Evolutionary conservation across 2,888 invertebrate species (phyloP).

Genomic region (Eucriotettix oculatus): DNA sequence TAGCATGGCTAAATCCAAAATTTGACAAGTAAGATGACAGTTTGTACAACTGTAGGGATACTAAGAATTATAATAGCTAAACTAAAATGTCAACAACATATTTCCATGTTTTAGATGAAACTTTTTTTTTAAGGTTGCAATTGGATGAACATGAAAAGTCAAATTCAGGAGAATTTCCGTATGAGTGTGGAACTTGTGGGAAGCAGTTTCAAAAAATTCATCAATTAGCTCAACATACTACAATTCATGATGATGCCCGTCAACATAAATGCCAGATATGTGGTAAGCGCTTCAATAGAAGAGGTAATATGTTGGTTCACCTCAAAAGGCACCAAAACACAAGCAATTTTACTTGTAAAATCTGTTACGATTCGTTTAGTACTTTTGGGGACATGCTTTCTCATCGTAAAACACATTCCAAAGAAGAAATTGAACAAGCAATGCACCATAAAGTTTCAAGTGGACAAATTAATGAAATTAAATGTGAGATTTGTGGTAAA

Average conservation of each 20-base stretch:
- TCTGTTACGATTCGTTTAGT: slow-evolving; percentile 1
- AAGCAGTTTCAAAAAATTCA: slow-evolving; percentile 6
- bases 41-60: no score
- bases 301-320: slow-evolving; percentile 2
- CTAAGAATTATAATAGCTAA: no score
- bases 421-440: slow-evolving; percentile 3
- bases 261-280: slow-evolving; percentile 10
- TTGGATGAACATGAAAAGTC: slow-evolving; percentile 3
- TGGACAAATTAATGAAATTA: neutral
- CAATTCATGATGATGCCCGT: slow-evolving; percentile 2
- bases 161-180: slow-evolving; percentile 5
- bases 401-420: slow-evolving; percentile 4
- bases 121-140: neutral
- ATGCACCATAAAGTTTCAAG: neutral
- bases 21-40: no score
- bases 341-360: slow-evolving; percentile 3
- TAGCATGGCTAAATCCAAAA: no score
- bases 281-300: slow-evolving; percentile 8
- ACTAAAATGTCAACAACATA: no score
- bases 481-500: slow-evolving; percentile 7
- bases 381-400: slow-evolving; percentile 4
- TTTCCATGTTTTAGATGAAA: neutral
- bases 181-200: slow-evolving; percentile 6
- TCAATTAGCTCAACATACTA: slow-evolving; percentile 1
- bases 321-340: slow-evolving; percentile 1